Evolutionary conservation across 2,113 vertebrate species (phyloP).

Genomic region (Seriola quinqueradiata): DNA sequence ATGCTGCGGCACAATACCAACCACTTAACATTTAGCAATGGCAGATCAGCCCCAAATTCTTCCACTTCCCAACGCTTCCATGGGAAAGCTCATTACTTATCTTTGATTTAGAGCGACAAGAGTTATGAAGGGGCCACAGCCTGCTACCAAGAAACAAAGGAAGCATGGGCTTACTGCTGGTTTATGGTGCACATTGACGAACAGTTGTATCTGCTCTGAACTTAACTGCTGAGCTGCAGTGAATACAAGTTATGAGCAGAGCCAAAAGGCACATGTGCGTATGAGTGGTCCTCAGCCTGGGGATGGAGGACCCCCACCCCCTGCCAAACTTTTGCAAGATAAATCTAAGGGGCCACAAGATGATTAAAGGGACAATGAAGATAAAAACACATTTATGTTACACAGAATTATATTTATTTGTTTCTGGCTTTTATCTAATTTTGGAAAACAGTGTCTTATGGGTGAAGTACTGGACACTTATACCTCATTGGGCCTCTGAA

Average conservation of each 20-base stretch:
- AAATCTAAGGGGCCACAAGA: neutral
- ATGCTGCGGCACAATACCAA: constrained; percentile 62
- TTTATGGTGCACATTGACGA: constrained; percentile 46
- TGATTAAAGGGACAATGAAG: neutral
- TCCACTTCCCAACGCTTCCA: constrained; percentile 49
- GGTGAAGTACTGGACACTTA: neutral
- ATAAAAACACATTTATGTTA: neutral
- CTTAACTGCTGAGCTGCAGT: constrained; percentile 35
- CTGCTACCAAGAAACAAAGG: constrained; percentile 48
- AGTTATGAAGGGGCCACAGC: constrained; percentile 44
- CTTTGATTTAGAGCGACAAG: constrained; percentile 58
- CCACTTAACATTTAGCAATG: constrained; percentile 76
- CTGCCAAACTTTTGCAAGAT: neutral
- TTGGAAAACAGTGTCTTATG: neutral
- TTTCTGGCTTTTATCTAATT: neutral
- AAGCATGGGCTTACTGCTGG: constrained; percentile 28
- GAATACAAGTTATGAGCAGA: constrained; percentile 37
- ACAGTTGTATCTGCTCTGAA: constrained; percentile 28
- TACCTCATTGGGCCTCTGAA: neutral
- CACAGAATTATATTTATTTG: neutral
- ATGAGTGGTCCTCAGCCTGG: neutral
- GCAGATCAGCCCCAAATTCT: constrained; percentile 60
- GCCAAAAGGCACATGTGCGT: constrained; percentile 1
- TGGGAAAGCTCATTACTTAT: constrained; percentile 66
- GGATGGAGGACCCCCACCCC: neutral